Percentiles rank a stretch among this genome's conserved stretches.
Conservation (phyloP, 2,113 vertebrate species). For the Clarias batrachus region DNA sequence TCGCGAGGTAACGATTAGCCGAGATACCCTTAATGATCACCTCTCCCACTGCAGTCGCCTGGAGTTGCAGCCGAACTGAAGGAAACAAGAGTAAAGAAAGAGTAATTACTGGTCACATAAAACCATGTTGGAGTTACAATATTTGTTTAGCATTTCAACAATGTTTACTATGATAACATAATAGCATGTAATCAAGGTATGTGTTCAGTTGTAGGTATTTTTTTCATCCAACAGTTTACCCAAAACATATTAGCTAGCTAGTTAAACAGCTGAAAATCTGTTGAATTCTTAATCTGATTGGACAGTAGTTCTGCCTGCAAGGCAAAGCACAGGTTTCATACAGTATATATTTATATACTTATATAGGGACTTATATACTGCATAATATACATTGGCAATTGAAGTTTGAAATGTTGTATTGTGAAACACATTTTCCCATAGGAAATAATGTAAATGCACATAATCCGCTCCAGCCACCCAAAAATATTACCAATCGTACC, state of each 20-base stretch:
- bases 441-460: no score
- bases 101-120: not conserved
- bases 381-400: no score
- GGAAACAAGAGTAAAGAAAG: not conserved
- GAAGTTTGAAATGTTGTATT: no score
- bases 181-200: not conserved
- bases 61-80: constrained; percentile 91
- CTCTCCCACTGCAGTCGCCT: constrained; percentile 90
- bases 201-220: not conserved
- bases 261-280: not conserved
- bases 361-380: not conserved
- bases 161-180: not conserved
- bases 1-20: constrained; percentile 92
- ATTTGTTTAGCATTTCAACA: not conserved
- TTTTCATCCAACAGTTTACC: not conserved
- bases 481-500: no score
- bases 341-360: not conserved
- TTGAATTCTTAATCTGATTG: not conserved
- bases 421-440: no score
- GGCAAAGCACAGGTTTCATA: not conserved
- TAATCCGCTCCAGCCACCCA: no score
- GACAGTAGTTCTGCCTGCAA: not conserved
- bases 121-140: not conserved
- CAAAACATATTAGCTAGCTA: not conserved
- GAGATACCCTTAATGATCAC: constrained; percentile 92